Evolutionary conservation across 2,888 invertebrate genomes (phyloP), one percentile per base, ranked within the genome.

Genomic region (Dolichomitus sp.): DNA sequence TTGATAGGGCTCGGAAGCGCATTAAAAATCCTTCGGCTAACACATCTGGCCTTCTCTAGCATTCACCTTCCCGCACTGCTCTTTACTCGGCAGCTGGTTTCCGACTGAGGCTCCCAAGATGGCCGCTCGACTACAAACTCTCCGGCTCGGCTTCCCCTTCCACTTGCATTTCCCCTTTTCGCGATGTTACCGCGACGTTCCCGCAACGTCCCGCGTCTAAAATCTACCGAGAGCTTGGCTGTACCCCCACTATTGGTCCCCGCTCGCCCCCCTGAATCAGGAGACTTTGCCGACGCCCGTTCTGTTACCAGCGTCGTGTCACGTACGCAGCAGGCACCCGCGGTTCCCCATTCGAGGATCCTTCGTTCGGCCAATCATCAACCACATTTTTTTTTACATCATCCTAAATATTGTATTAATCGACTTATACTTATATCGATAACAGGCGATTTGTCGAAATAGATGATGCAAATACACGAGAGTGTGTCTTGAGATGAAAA

Each of bases 41-140:
- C 91, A 92, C 93, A 93, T 93, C 91, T 88, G 92, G 88, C 88
- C 92, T 88, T 87, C 86, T 87, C 86, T 88, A 85, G 80, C 92
- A 85, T 89, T 90, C 88, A 93, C 93, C 92, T 89, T 93, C 91
- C 93, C 92, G 91, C 90, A 91, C 93, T 93, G 93, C 92, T 92
- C 91, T 90, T 91, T 91, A 93, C 91, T 92, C 93, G 91, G 92
- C 93, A 93, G 93, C 87, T 93, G 93, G 92, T 93, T 93, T 91
- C 93, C 93, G 93, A 93, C 93, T 93, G 92, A 92, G 82, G 82
- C 61, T 76, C 40, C 52, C 86, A 89, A 89, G 79, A 86, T 88
- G 87, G 88, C 89, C 84, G 86, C 69, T 45, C 63, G 57, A 63
- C 74, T 87, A 88, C 80, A 86, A 86, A 84, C 69, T 80, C 66